Evolutionary conservation across 2,888 invertebrate species (phyloP).

Genomic region (Brachyptera putata): DNA sequence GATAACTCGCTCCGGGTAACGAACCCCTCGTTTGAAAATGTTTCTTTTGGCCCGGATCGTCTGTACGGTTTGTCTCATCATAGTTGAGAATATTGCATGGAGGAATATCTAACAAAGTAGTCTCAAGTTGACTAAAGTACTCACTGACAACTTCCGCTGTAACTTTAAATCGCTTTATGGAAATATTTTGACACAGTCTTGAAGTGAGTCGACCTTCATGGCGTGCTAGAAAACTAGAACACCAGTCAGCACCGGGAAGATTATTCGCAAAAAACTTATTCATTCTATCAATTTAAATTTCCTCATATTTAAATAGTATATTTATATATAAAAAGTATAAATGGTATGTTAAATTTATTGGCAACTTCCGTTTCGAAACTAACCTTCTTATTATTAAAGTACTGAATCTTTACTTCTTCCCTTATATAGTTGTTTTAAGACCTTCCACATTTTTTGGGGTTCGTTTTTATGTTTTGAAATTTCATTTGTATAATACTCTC

Average conservation of each 20-base stretch:
- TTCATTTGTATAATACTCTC: no score
- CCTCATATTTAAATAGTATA: no score
- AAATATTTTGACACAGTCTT: conserved; percentile 12
- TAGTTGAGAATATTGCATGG: conserved; percentile 38
- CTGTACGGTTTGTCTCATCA: conserved; percentile 41
- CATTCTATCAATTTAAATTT: not conserved
- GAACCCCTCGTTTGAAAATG: conserved; percentile 36
- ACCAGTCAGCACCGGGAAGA: conserved; percentile 1
- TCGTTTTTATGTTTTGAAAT: no score
- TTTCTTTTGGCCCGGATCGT: conserved; percentile 40
- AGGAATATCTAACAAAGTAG: not conserved
- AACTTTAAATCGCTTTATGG: not conserved
- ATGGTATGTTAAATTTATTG: no score
- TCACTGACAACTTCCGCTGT: not conserved
- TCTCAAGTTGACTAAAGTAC: conserved; percentile 8
- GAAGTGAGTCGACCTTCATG: no score
- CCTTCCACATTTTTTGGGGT: no score
- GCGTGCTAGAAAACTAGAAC: not conserved
- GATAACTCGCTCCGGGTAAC: conserved; percentile 40
- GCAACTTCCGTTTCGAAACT: no score
- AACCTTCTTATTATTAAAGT: no score
- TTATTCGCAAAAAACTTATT: not conserved
- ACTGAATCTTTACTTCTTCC: no score
- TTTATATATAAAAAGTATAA: no score
- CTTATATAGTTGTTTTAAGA: no score